phyloP scores from a whole-genome alignment of 2,113 vertebrate genomes.

The Myocastor coypus region DNA sequence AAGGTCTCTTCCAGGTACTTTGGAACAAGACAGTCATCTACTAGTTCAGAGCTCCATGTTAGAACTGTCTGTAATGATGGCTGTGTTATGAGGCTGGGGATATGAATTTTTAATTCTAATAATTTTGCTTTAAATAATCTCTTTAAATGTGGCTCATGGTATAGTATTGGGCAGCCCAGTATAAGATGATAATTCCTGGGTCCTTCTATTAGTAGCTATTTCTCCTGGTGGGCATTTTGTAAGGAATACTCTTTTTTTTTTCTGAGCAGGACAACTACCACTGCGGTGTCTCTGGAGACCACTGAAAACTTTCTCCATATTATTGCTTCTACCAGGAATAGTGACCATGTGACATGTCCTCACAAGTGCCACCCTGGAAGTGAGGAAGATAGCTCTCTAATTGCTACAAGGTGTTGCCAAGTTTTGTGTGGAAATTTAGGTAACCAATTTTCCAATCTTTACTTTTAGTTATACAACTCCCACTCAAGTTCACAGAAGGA shows the following conservation, averaged over 20 bases:
- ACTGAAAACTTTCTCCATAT: not conserved
- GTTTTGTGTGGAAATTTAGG: not conserved
- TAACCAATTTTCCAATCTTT: not conserved
- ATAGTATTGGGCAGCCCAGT: not conserved
- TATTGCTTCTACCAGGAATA: not conserved
- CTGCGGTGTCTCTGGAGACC: not conserved
- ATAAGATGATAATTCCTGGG: not conserved
- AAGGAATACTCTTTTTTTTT: not conserved
- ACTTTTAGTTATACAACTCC: not conserved
- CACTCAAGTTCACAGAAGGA: not conserved
- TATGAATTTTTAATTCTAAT: conserved; percentile 11
- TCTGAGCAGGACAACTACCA: not conserved
- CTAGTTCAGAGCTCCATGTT: not conserved
- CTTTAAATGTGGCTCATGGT: not conserved
- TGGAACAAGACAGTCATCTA: not conserved
- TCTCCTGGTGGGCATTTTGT: not conserved
- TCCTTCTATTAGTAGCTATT: not conserved
- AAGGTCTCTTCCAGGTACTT: not conserved
- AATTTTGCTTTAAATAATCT: not conserved
- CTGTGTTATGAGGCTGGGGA: not conserved
- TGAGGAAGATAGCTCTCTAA: not conserved
- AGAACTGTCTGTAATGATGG: not conserved
- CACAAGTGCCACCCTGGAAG: not conserved
- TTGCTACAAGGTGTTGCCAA: not conserved
- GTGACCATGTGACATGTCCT: not conserved